A percentile compares a stretch with the other conserved stretches of the same genome.
Evolutionary conservation across 2,113 vertebrate species (phyloP).

Genomic region (Clupea harengus): DNA sequence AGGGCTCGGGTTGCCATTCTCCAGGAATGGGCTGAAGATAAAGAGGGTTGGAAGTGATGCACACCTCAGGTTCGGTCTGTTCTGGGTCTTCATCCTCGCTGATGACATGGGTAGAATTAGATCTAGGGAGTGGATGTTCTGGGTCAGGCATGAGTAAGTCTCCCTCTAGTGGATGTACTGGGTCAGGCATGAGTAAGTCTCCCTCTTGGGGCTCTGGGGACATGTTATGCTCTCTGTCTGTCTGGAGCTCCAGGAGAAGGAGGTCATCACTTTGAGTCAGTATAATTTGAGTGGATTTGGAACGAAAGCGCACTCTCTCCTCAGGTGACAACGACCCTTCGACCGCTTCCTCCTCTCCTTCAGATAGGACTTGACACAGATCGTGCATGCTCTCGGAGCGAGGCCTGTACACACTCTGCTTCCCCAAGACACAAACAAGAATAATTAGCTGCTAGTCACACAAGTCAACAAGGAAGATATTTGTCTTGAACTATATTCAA

Average conservation of each 20-base stretch:
- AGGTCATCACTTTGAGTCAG: background rate
- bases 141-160: background rate
- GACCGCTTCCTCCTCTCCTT: constrained; percentile 58
- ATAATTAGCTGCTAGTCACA: background rate
- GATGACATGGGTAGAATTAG: background rate
- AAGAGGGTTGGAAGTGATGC: constrained; percentile 23
- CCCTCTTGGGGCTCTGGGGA: background rate
- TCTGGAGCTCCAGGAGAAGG: background rate
- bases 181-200: background rate
- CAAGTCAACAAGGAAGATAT: background rate
- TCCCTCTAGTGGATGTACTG: background rate
- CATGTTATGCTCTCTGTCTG: background rate
- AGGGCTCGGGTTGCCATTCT: background rate
- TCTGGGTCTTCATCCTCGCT: background rate
- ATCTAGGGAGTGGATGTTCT: background rate
- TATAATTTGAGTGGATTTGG: constrained; percentile 35
- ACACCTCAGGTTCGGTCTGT: background rate
- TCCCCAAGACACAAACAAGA: background rate
- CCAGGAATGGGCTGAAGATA: constrained; percentile 27
- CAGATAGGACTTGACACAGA: constrained; percentile 69
- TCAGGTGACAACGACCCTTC: background rate
- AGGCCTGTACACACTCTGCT: constrained; percentile 37
- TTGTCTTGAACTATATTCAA: background rate
- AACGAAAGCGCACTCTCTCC: constrained; percentile 45
- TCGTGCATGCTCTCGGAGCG: constrained; percentile 72